Percentiles rank a stretch among this genome's conserved stretches.
These are phyloP conservation scores for Mamestra brassicae DNA, from an alignment of 2,888 invertebrate species.

Conservation along the genomic window DNA sequence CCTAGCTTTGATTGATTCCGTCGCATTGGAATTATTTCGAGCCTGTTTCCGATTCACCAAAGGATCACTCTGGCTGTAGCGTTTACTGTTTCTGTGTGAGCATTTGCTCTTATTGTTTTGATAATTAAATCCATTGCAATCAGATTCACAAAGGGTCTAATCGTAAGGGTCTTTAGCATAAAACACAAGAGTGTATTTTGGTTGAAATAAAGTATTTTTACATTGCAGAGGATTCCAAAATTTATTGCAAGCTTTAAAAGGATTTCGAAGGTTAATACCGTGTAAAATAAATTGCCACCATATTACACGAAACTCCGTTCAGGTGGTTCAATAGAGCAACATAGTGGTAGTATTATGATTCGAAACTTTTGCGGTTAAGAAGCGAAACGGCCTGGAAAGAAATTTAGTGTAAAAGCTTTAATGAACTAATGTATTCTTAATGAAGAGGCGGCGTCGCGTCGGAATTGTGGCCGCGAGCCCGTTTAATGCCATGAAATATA, in stretches of 20 bases:
- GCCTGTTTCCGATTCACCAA: constrained; percentile 80
- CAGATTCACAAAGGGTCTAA: constrained; percentile 35
- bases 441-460: constrained; percentile 70
- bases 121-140: constrained; percentile 73
- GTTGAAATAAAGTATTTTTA: constrained; percentile 23
- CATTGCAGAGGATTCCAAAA: constrained; percentile 3
- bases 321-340: constrained; percentile 24
- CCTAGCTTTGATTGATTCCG: constrained; percentile 82
- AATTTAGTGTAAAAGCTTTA: constrained; percentile 71
- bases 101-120: constrained; percentile 76
- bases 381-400: constrained; percentile 44
- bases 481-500: constrained; percentile 79
- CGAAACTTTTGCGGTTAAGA: constrained; percentile 30
- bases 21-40: constrained; percentile 81
- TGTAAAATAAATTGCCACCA: constrained; percentile 27
- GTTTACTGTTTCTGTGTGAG: constrained; percentile 74
- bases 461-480: constrained; percentile 68
- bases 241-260: constrained; percentile 29
- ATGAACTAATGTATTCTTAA: constrained; percentile 79
- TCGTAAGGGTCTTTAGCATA: constrained; percentile 7
- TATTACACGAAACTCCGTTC: constrained; percentile 39
- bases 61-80: constrained; percentile 73
- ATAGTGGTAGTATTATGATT: constrained; percentile 35
- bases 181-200: constrained; percentile 5
- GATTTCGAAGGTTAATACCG: constrained; percentile 14